These are phyloP conservation scores for Cacoxenus indagator DNA, from an alignment of 2,888 invertebrate genomes.

Conservation along the genomic window DNA sequence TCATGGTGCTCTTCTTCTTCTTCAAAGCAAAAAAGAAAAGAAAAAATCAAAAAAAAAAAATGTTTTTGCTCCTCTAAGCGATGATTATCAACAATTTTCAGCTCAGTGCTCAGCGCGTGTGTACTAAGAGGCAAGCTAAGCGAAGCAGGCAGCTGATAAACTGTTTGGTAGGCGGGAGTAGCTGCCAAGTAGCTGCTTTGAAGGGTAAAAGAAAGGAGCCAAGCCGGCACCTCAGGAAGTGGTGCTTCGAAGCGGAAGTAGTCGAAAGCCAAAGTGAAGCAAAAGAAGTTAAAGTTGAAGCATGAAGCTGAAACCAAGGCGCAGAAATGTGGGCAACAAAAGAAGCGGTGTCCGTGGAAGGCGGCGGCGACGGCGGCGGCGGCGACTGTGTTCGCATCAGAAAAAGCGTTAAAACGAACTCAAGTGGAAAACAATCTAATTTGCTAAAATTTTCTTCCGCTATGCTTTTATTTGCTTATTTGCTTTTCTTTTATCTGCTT, in stretches of 20 bases:
- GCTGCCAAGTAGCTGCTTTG: constrained; percentile 20
- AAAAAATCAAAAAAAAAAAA: neutral
- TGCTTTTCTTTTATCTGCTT: neutral
- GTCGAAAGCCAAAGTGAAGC: neutral
- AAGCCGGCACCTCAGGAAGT: neutral
- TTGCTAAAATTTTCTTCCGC: constrained; percentile 64
- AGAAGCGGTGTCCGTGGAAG: neutral
- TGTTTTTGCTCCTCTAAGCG: constrained; percentile 32
- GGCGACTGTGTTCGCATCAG: neutral
- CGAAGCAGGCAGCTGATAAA: neutral
- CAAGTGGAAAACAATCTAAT: constrained; percentile 71
- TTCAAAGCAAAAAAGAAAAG: neutral
- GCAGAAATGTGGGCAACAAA: neutral
- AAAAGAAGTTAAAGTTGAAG: too few species aligned
- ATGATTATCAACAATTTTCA: constrained; percentile 67
- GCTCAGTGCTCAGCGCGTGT: constrained; percentile 37
- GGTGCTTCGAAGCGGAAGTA: neutral
- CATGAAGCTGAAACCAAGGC: neutral
- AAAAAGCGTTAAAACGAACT: constrained; percentile 65
- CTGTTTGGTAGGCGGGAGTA: neutral
- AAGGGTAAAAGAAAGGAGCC: neutral
- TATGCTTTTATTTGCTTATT: constrained; percentile 15
- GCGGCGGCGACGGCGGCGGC: neutral
- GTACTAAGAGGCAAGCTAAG: neutral
- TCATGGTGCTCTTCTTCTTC: too few species aligned